Base-by-base conservation (phyloP, 2,888 invertebrate genomes). In the Metallyticus violacea region DNA sequence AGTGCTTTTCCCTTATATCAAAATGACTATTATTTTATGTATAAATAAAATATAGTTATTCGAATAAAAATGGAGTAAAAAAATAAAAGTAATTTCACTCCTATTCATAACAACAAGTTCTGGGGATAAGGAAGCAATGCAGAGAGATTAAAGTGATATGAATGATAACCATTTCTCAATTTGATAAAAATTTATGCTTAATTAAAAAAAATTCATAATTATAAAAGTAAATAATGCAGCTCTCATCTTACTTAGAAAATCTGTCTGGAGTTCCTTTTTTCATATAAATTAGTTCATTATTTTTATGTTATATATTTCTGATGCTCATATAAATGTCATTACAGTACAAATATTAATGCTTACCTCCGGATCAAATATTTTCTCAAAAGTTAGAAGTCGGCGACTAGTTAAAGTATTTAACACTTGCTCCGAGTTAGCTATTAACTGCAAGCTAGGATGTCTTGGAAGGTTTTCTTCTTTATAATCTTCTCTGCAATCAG, bases 391-490 rank as follows among this genome's bases (percentile, higher is more conserved):
- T 29, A 99, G 94, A 79, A 99, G 93, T 81, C 98, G 92, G 28
- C 99, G 93, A 15, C 97, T 95, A 0, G 97, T 96, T 89, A 96
- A 94, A 89, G 94, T 95, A 22, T 96, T 97, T 83, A 99, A 92
- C 26, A 95, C 92, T 92, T 99, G 99, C 92, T 99, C 99, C 7
- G 97, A 97, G 92, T 97, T 99, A 27, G 95, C 95, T 76, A 97
- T 92, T 85, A 99, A 91, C 87, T 92, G 90, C 87, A 99, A 93
- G 90, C 96, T 96, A 2, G 96, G 95, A 92, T 99, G 98, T 5
- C 92, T 91, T 0, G 99, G 99, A 26, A 99, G 91, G 87, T 95
- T 94, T 0, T 94, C 92, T 84, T 95, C 94, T 0, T 92, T 91
- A 91, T 97, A 97, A 88, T 96, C 96, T 86, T 95, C 94, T 89